These are phyloP conservation scores for Isotomurus palustris DNA, from an alignment of 2,888 invertebrate species.

Conservation along the genomic window DNA sequence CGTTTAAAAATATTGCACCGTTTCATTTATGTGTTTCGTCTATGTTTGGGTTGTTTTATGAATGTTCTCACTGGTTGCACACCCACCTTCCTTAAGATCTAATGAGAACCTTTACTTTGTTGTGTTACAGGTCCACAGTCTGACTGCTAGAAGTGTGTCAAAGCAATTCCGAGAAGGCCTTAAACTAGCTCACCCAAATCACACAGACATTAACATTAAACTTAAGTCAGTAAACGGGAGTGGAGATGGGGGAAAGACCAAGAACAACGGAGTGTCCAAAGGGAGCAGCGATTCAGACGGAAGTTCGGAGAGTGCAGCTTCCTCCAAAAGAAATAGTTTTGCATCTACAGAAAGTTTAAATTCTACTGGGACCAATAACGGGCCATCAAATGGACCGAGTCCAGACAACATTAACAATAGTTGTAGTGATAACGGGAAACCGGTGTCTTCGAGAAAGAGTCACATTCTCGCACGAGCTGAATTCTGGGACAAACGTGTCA, in stretches of 20 bases:
- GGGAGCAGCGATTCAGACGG: too few species aligned
- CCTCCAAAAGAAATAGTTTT: not conserved
- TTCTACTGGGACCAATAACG: too few species aligned
- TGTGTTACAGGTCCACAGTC: conserved; percentile 60
- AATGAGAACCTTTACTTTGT: not conserved
- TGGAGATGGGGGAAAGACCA: too few species aligned
- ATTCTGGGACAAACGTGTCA: conserved; percentile 47
- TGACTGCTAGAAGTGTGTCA: conserved; percentile 74
- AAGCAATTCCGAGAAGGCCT: conserved; percentile 68
- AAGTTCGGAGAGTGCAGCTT: too few species aligned
- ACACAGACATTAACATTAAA: conserved; percentile 46
- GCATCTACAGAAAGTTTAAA: too few species aligned
- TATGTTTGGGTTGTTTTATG: too few species aligned
- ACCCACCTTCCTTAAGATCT: not conserved
- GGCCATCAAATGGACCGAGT: conserved; percentile 6
- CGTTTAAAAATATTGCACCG: not conserved
- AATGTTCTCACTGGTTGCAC: too few species aligned
- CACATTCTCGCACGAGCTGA: conserved; percentile 43
- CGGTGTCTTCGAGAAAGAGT: too few species aligned
- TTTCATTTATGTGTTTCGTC: not conserved
- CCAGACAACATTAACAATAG: conserved; percentile 9
- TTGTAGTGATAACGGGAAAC: too few species aligned
- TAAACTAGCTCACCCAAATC: conserved; percentile 50
- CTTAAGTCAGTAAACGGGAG: conserved; percentile 17
- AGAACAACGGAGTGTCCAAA: too few species aligned